Evolutionary conservation across 2,797 vertebrate genomes (phyloP).

Genomic region (Psittacula echo): DNA sequence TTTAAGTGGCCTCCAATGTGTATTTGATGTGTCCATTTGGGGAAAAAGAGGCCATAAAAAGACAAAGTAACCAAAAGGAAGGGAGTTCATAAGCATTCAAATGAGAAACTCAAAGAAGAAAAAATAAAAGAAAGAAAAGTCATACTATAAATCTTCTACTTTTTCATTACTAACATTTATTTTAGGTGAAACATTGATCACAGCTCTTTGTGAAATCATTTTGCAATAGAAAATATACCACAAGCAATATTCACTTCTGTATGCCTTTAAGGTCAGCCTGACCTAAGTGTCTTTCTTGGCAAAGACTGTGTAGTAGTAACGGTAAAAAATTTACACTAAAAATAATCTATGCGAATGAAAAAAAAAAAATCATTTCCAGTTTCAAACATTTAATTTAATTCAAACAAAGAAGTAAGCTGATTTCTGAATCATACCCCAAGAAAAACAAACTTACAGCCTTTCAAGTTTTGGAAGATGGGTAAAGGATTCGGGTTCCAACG

Average conservation of each 20-base stretch:
- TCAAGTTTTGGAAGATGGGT: constrained; percentile 95
- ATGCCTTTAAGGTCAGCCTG: neutral
- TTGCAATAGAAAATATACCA: neutral
- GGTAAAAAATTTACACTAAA: neutral
- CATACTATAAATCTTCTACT: neutral
- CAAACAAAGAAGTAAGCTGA: constrained; percentile 2
- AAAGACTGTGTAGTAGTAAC: neutral
- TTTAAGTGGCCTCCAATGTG: neutral
- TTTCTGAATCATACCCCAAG: constrained; percentile 38
- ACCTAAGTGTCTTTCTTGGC: neutral
- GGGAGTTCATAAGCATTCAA: neutral
- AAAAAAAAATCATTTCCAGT: neutral
- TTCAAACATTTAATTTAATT: neutral
- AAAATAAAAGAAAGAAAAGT: neutral
- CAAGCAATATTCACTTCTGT: neutral
- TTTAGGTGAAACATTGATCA: neutral
- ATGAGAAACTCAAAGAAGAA: neutral
- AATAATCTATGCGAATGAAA: neutral
- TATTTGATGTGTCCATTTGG: neutral
- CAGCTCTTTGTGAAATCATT: neutral
- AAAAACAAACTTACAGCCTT: constrained; percentile 89
- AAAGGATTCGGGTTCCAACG: constrained; percentile 94
- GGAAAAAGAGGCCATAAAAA: neutral
- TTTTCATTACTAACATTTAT: neutral
- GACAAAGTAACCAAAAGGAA: neutral